A percentile compares a stretch with the other conserved stretches of the same genome.
phyloP scores from a whole-genome alignment of 2,888 invertebrate genomes.

The Eumacrocentrus americanus region DNA sequence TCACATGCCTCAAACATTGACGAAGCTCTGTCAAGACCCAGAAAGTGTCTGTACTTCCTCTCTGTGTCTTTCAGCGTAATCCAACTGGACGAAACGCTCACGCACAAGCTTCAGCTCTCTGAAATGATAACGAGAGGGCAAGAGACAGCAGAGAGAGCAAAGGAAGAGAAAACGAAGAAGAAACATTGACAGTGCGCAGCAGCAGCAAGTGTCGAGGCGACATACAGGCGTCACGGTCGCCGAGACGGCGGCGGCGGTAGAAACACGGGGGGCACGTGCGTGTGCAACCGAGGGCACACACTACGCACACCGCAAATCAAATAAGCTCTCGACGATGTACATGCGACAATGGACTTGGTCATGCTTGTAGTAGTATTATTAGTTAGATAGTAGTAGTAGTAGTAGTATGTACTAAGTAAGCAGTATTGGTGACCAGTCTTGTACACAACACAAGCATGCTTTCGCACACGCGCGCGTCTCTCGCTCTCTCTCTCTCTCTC shows the following conservation, averaged over 20 bases:
- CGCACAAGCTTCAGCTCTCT: slow-evolving; percentile 1
- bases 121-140: background rate
- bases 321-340: slow-evolving; percentile 27
- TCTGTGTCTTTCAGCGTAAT: background rate
- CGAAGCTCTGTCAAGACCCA: too few relatives aligned
- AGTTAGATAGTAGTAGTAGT: too few relatives aligned
- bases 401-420: too few relatives aligned
- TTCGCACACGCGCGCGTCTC: background rate
- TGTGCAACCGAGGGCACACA: slow-evolving; percentile 27
- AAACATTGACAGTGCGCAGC: slow-evolving; percentile 32
- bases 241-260: slow-evolving; percentile 11
- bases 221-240: slow-evolving; percentile 30
- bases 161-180: slow-evolving; percentile 16
- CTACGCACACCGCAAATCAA: slow-evolving; percentile 30
- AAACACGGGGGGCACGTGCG: slow-evolving; percentile 27
- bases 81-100: background rate
- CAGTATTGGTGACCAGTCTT: too few relatives aligned
- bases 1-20: too few relatives aligned
- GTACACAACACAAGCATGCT: background rate
- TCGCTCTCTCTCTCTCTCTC: too few relatives aligned
- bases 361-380: too few relatives aligned
- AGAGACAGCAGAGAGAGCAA: background rate
- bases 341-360: slow-evolving; percentile 17
- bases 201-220: slow-evolving; percentile 28
- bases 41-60: too few relatives aligned